These are phyloP conservation scores for Pangasius krempfi DNA, from an alignment of 2,797 vertebrate genomes.

Conservation along the genomic window DNA sequence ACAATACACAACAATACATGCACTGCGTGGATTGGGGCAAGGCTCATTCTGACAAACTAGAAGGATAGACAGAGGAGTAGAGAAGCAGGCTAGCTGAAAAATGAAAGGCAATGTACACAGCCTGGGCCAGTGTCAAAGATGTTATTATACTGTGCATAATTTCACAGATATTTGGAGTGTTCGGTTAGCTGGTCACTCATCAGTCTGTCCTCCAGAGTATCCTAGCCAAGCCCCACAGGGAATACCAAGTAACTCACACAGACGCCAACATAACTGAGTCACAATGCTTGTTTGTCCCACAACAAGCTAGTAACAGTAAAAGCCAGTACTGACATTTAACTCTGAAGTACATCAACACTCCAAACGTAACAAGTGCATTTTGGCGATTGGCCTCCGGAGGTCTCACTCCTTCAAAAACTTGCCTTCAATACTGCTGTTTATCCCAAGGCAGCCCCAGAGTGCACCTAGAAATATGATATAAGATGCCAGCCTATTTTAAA, in stretches of 20 bases:
- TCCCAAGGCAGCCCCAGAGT: not conserved
- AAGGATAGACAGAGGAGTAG: not conserved
- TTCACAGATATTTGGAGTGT: not conserved
- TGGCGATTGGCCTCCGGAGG: not conserved
- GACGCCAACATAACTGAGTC: too few species aligned
- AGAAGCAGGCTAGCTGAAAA: not conserved
- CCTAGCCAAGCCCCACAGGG: not conserved
- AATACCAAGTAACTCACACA: not conserved
- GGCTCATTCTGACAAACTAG: not conserved
- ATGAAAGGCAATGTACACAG: not conserved
- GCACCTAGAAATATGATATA: not conserved
- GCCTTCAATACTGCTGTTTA: not conserved
- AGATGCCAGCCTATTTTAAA: not conserved
- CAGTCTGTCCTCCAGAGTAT: not conserved
- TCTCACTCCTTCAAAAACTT: not conserved
- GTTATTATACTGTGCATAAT: not conserved
- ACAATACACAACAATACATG: not conserved
- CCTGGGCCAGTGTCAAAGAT: not conserved
- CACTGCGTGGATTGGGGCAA: not conserved
- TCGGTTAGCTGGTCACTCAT: not conserved
- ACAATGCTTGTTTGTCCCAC: not conserved
- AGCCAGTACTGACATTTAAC: not conserved
- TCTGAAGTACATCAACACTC: not conserved
- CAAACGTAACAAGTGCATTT: not conserved
- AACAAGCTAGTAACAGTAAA: not conserved